Conservation (phyloP, 2,797 vertebrate species). For the Margarornis squamiger region DNA sequence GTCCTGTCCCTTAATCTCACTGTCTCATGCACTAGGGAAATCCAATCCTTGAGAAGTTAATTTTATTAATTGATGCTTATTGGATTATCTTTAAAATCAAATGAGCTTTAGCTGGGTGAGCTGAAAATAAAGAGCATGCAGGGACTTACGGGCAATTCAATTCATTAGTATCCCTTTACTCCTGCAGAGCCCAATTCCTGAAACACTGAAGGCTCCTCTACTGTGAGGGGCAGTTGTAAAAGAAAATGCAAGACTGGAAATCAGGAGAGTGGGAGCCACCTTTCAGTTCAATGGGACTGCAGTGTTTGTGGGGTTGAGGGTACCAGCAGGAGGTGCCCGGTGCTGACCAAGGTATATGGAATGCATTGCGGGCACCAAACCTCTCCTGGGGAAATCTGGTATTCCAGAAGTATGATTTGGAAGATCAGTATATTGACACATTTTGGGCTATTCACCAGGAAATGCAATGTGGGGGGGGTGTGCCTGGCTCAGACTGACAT, state of each 20-base stretch:
- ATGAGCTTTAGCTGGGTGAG: neutral
- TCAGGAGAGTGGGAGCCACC: neutral
- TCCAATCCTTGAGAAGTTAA: neutral
- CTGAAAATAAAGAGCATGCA: neutral
- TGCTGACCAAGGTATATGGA: neutral
- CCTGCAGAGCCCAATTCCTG: neutral
- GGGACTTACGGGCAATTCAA: neutral
- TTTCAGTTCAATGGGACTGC: neutral
- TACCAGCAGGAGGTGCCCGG: rapidly evolving
- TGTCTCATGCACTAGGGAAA: neutral
- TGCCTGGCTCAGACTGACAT: neutral
- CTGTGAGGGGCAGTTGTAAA: neutral
- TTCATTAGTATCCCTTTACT: neutral
- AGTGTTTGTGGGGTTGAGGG: neutral
- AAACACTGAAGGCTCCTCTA: neutral
- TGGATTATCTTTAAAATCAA: slow-evolving; percentile 43
- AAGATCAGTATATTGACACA: neutral
- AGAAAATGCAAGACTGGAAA: neutral
- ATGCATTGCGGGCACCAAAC: neutral
- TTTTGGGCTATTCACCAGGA: neutral
- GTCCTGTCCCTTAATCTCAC: neutral
- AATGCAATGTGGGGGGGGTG: rapidly evolving
- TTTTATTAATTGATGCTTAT: slow-evolving; percentile 16
- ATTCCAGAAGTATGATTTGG: neutral
- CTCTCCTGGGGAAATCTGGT: neutral